Evolutionary conservation across 2,888 invertebrate genomes (phyloP).

Genomic region (Hermaeophaga mercurialis): DNA sequence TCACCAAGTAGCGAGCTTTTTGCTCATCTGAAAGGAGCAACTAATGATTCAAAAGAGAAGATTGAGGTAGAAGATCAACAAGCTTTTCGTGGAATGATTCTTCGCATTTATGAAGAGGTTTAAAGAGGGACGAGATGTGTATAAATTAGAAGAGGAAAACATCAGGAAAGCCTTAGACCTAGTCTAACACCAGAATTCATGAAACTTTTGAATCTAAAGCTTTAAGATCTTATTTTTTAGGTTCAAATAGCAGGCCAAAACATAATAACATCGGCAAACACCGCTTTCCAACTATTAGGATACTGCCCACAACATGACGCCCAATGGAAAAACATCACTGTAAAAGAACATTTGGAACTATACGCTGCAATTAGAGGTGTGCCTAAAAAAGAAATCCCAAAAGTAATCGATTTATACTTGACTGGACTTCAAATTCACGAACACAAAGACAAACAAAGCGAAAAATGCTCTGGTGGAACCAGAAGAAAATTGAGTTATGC

Average conservation of each 20-base stretch:
- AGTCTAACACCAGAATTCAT: no score
- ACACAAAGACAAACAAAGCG: conserved; percentile 77
- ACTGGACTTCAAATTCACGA: conserved; percentile 78
- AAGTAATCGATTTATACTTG: conserved; percentile 74
- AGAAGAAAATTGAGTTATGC: conserved; percentile 83
- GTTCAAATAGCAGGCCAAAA: conserved; percentile 76
- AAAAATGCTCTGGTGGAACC: conserved; percentile 75
- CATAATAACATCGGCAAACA: conserved; percentile 69
- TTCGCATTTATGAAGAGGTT: no score
- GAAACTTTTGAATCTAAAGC: no score
- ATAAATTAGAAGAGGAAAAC: no score
- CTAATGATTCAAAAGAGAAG: no score
- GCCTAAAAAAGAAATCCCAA: conserved; percentile 65
- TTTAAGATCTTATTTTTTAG: conserved; percentile 59
- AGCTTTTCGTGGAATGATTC: no score
- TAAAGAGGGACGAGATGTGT: no score
- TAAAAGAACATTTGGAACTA: conserved; percentile 79
- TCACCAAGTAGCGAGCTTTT: no score
- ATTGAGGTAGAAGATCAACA: no score
- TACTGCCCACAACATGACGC: conserved; percentile 91
- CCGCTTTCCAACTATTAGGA: conserved; percentile 78
- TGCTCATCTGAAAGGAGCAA: no score
- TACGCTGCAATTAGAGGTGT: conserved; percentile 83
- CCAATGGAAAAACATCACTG: conserved; percentile 83
- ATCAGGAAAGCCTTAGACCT: no score